Conservation (phyloP, 2,888 invertebrate genomes). For the Oscheius sp. region DNA sequence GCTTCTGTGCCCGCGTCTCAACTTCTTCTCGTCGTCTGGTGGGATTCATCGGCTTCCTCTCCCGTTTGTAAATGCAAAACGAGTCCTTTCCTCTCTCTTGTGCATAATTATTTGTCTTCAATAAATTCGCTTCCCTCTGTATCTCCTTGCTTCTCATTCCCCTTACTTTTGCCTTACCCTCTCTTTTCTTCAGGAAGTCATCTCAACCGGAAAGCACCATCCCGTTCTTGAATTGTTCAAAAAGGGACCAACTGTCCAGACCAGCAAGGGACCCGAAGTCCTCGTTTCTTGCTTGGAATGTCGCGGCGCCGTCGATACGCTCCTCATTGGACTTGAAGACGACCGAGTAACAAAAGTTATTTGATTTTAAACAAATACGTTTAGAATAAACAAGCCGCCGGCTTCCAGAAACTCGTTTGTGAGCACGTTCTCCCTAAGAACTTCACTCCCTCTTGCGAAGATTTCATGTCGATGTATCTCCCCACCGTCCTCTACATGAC, state of each 20-base stretch:
- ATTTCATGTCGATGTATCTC: slow-evolving; percentile 60
- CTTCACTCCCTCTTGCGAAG: slow-evolving; percentile 54
- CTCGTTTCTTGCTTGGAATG: slow-evolving; percentile 55
- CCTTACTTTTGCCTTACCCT: neutral
- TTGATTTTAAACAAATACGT: slow-evolving; percentile 14
- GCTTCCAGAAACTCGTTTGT: slow-evolving; percentile 52
- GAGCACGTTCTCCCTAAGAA: slow-evolving; percentile 48
- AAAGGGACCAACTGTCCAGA: slow-evolving; percentile 12
- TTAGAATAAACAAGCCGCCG: slow-evolving; percentile 50
- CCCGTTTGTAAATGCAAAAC: slow-evolving; percentile 18
- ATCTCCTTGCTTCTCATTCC: neutral
- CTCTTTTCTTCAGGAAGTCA: slow-evolving; percentile 5
- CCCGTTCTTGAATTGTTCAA: slow-evolving; percentile 23
- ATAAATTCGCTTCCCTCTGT: slow-evolving; percentile 7
- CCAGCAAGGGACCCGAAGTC: slow-evolving; percentile 26
- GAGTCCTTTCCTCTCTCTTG: slow-evolving; percentile 17
- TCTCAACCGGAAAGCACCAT: neutral
- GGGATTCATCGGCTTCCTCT: slow-evolving; percentile 29
- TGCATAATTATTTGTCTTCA: slow-evolving; percentile 21
- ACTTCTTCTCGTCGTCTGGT: slow-evolving; percentile 15
- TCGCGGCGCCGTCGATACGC: slow-evolving; percentile 40
- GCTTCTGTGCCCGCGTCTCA: slow-evolving; percentile 32
- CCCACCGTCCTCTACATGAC: slow-evolving; percentile 62
- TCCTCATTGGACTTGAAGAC: slow-evolving; percentile 35
- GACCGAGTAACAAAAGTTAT: slow-evolving; percentile 32